Conservation (phyloP, 2,888 invertebrate genomes). For the Polydrusus tereticollis region DNA sequence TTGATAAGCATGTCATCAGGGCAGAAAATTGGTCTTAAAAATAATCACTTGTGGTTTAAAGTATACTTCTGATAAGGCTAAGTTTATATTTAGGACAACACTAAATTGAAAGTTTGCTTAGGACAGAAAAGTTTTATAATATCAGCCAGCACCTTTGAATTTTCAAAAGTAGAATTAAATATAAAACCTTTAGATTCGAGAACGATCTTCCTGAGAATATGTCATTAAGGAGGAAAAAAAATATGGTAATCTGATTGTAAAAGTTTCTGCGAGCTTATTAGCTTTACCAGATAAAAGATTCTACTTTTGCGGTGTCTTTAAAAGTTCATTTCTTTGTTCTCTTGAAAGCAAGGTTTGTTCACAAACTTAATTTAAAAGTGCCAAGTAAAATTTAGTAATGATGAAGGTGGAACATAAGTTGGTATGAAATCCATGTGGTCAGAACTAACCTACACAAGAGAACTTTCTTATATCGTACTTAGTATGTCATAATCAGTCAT, state of each 20-base stretch:
- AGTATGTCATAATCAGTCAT: too few relatives aligned
- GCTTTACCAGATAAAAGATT: neutral
- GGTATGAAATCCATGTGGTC: too few relatives aligned
- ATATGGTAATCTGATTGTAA: neutral
- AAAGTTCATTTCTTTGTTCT: neutral
- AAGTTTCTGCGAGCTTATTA: neutral
- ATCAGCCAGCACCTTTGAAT: neutral
- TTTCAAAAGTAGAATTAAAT: neutral
- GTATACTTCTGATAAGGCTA: too few relatives aligned
- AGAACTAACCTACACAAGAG: too few relatives aligned
- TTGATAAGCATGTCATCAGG: too few relatives aligned
- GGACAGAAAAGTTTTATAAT: neutral
- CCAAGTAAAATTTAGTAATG: too few relatives aligned
- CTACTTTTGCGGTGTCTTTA: neutral
- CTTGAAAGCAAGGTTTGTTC: neutral
- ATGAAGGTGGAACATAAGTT: too few relatives aligned
- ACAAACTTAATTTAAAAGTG: neutral
- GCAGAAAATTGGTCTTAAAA: too few relatives aligned
- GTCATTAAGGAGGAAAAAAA: slow-evolving; percentile 3
- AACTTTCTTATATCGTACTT: too few relatives aligned
- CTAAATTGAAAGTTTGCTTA: neutral
- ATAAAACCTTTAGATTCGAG: neutral
- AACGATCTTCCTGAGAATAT: neutral
- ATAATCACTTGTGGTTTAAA: too few relatives aligned
- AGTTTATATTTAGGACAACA: too few relatives aligned